phyloP scores from a whole-genome alignment of 1,140 invertebrate species.

The Drosophila teissieri region DNA sequence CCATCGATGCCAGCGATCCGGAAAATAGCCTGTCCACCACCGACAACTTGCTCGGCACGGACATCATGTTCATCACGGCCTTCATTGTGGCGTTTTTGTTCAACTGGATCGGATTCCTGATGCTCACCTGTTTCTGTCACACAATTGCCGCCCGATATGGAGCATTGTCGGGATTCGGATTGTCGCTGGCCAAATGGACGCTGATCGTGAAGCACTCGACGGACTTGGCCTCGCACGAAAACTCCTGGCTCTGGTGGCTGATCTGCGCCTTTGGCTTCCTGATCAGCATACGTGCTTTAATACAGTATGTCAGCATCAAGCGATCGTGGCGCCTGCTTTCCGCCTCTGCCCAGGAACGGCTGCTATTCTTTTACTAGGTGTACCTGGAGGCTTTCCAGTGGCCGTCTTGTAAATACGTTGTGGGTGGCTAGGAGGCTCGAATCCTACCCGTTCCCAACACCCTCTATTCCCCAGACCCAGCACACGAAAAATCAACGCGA shows the following conservation, averaged over 20 bases:
- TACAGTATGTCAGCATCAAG: constrained; percentile 96
- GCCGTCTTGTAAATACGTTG: constrained; percentile 69
- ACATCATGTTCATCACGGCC: constrained; percentile 94
- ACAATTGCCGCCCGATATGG: constrained; percentile 97
- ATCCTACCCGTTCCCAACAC: constrained; percentile 34
- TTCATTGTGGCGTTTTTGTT: constrained; percentile 95
- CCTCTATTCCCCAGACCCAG: constrained; percentile 4
- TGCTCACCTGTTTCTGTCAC: constrained; percentile 96
- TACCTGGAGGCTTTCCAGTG: constrained; percentile 30
- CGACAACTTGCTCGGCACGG: constrained; percentile 92
- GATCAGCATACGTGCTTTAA: constrained; percentile 93
- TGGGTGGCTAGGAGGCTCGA: constrained; percentile 30
- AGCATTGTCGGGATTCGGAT: constrained; percentile 95
- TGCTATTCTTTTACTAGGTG: constrained; percentile 93
- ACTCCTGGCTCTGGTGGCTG: constrained; percentile 95
- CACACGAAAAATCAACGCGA: constrained; percentile 41
- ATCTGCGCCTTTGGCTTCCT: constrained; percentile 95
- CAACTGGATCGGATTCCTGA: constrained; percentile 97
- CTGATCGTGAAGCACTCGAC: constrained; percentile 96
- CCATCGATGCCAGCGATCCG: constrained; percentile 89
- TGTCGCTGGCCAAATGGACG: constrained; percentile 97
- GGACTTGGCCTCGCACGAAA: constrained; percentile 92
- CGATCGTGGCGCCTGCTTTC: constrained; percentile 94
- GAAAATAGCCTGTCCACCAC: constrained; percentile 88
- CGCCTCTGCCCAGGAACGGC: constrained; percentile 92